phyloP scores from a whole-genome alignment of 2,797 vertebrate species.

The Euthynnus affinis region DNA sequence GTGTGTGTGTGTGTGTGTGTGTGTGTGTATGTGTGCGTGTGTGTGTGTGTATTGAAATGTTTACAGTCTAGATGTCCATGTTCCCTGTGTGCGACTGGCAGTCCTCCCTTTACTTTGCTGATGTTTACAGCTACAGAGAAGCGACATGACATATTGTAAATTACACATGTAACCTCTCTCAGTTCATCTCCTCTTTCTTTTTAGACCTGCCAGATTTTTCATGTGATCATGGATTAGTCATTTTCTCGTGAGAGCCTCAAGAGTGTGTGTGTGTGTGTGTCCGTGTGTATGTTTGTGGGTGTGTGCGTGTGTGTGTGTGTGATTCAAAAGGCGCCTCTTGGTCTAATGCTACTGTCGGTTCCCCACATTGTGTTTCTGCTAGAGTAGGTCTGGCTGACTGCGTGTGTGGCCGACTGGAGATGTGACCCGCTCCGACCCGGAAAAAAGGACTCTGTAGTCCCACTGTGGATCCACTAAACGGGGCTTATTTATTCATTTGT shows the following conservation, averaged over 20 bases:
- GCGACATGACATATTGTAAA: slow-evolving; percentile 74
- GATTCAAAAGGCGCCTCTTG: slow-evolving; percentile 58
- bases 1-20: slow-evolving; percentile 33
- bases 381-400: slow-evolving; percentile 68
- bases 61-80: slow-evolving; percentile 80
- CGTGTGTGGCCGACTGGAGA: slow-evolving; percentile 40
- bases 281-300: slow-evolving; percentile 6
- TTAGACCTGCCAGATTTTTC: slow-evolving; percentile 71
- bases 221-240: slow-evolving; percentile 51
- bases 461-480: slow-evolving; percentile 61
- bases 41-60: slow-evolving; percentile 76
- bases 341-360: slow-evolving; percentile 63
- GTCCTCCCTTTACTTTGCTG: slow-evolving; percentile 84
- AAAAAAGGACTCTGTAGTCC: slow-evolving; percentile 65
- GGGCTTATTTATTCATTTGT: slow-evolving; percentile 81
- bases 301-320: slow-evolving; percentile 49
- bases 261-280: slow-evolving; percentile 20
- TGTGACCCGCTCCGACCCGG: slow-evolving; percentile 63
- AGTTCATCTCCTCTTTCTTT: slow-evolving; percentile 54
- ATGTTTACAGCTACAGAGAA: slow-evolving; percentile 82
- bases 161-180: slow-evolving; percentile 57
- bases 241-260: slow-evolving; percentile 62
- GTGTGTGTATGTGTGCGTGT: slow-evolving; percentile 27
- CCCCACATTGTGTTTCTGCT: slow-evolving; percentile 70
- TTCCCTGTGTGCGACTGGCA: slow-evolving; percentile 72